phyloP scores from a whole-genome alignment of 2,797 vertebrate species.

The Borostomias antarcticus region DNA sequence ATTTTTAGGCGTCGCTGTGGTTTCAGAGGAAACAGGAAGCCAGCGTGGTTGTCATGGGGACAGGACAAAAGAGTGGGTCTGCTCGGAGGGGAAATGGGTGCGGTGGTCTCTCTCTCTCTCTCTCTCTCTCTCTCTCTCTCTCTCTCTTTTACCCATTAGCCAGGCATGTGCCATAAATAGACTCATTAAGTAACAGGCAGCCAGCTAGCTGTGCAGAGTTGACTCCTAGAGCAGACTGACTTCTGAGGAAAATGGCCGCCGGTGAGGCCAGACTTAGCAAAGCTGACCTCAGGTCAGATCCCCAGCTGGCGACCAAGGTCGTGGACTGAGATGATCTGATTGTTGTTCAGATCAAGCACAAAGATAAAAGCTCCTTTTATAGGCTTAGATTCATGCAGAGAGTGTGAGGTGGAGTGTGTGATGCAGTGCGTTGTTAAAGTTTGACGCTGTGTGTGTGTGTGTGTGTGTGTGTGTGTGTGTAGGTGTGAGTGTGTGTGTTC shows the following conservation, averaged over 20 bases:
- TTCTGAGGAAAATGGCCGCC: slow-evolving; percentile 25
- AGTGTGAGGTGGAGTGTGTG: too few relatives aligned
- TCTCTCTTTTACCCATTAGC: too few relatives aligned
- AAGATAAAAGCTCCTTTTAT: too few relatives aligned
- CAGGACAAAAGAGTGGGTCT: slow-evolving; percentile 71
- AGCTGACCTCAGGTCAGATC: slow-evolving; percentile 19
- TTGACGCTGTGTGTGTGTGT: too few relatives aligned
- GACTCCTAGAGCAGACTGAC: slow-evolving; percentile 31
- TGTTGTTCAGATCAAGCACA: too few relatives aligned
- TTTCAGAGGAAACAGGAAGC: slow-evolving; percentile 75
- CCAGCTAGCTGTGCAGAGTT: slow-evolving; percentile 29
- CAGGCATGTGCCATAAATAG: slow-evolving; percentile 66
- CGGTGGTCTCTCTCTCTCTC: slow-evolving; percentile 60
- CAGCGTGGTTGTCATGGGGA: slow-evolving; percentile 72
- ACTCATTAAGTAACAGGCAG: slow-evolving; percentile 49
- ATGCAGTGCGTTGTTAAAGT: too few relatives aligned
- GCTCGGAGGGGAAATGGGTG: slow-evolving; percentile 75
- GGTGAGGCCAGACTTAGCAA: slow-evolving; percentile 14
- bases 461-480: too few relatives aligned
- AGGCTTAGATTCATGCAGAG: too few relatives aligned
- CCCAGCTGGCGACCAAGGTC: background rate
- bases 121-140: too few relatives aligned
- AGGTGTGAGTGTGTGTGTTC: too few relatives aligned
- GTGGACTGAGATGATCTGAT: slow-evolving; percentile 3
- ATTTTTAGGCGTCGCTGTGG: slow-evolving; percentile 71